Base-by-base conservation (phyloP, 1,140 invertebrate genomes). In the Apis mellifera region DNA sequence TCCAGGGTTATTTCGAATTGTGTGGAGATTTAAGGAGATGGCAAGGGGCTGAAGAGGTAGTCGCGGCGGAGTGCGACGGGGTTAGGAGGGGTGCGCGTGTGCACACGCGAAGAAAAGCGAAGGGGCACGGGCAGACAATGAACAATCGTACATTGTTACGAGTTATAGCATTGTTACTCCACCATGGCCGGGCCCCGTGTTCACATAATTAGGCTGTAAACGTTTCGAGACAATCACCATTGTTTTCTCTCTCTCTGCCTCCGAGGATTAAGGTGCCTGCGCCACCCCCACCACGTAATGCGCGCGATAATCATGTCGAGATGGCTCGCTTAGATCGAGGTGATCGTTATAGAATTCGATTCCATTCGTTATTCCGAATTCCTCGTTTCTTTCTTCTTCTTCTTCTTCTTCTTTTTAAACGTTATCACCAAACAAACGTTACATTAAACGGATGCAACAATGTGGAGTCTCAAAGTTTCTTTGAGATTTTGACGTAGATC, bases 121-220 rank as follows among this genome's bases (percentile, higher is more conserved):
- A 76, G 74, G 82, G 80, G 88, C 87, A 86, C 82, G 78, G 83
- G 76, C 88, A 90, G 90, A 94, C 94, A 94, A 94, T 94, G 93
- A 94, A 94, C 94, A 94, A 94, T 94, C 89, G 94, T 93, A 94
- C 93, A 94, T 94, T 94, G 94, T 94, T 94, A 93, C 91, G 92
- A 93, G 93, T 94, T 94, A 94, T 93, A 93, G 93, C 91, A 94
- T 94, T 94, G 93, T 94, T 94, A 93, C 92, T 92, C 89, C 92
- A 93, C 91, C 90, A 88, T 90, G 90, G 88, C 89, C 79, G 86
- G 82, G 85, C 66, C 90, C 90, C 91, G 90, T 94, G 93, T 94
- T 94, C 93, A 94, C 93, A 94, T 94, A 94, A 94, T 94, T 94
- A 94, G 93, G 92, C 93, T 94, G 93, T 94, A 94, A 94, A 94